phyloP scores from a whole-genome alignment of 2,888 invertebrate genomes.

The Neoascia interrupta region DNA sequence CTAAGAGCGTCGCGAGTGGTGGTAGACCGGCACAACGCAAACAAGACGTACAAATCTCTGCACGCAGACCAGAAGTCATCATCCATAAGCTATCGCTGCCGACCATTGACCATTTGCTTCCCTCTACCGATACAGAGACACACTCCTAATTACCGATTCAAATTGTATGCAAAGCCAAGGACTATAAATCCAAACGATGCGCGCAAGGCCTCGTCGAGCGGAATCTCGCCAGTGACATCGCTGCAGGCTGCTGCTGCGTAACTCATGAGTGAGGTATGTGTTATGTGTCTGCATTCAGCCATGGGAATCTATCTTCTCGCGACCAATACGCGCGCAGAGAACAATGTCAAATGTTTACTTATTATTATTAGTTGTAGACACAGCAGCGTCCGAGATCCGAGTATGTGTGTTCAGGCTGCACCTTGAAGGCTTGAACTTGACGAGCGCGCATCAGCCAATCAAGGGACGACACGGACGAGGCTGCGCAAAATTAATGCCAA shows the following conservation, averaged over 20 bases:
- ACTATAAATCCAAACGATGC: slow-evolving; percentile 59
- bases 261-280: slow-evolving; percentile 36
- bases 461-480: slow-evolving; percentile 10
- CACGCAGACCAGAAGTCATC: slow-evolving; percentile 42
- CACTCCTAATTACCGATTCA: slow-evolving; percentile 66
- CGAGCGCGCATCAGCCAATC: slow-evolving; percentile 41
- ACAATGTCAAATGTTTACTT: slow-evolving; percentile 67
- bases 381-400: slow-evolving; percentile 9
- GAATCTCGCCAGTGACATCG: slow-evolving; percentile 53
- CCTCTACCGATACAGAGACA: slow-evolving; percentile 23
- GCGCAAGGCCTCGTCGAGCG: slow-evolving; percentile 1
- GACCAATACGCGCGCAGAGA: too few relatives aligned
- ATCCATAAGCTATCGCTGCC: not conserved
- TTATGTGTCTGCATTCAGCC: not conserved
- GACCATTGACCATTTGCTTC: too few relatives aligned
- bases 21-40: slow-evolving; percentile 8
- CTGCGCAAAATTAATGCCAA: slow-evolving; percentile 65
- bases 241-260: slow-evolving; percentile 50
- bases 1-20: not conserved
- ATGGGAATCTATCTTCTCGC: slow-evolving; percentile 65
- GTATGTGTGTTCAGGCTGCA: slow-evolving; percentile 27
- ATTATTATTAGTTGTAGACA: slow-evolving; percentile 56
- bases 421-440: slow-evolving; percentile 63
- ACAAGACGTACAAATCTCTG: slow-evolving; percentile 40
- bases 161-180: slow-evolving; percentile 68